Percentiles rank a stretch among this genome's conserved stretches.
Evolutionary conservation across 2,113 vertebrate species (phyloP).

Genomic region (Bambusicola thoracicus): DNA sequence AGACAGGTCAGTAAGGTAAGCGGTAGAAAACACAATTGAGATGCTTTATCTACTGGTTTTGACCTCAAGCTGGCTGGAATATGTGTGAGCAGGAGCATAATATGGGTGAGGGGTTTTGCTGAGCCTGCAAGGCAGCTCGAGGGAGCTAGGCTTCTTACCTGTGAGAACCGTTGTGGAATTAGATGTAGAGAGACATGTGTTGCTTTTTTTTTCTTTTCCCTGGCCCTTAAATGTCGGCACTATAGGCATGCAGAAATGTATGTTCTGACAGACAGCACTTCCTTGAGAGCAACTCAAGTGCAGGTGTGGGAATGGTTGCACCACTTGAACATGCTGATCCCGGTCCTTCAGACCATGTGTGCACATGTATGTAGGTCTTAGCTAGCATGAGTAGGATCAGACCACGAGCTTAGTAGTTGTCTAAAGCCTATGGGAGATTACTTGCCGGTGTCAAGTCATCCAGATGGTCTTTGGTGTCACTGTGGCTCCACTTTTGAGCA

Average conservation of each 20-base stretch:
- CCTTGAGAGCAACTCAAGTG: neutral
- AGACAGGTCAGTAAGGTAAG: slow-evolving; percentile 37
- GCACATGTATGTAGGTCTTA: neutral
- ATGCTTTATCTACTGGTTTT: neutral
- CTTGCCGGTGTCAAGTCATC: neutral
- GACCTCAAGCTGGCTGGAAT: rapidly evolving
- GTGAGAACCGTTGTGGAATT: rapidly evolving
- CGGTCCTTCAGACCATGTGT: neutral
- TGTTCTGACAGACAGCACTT: neutral
- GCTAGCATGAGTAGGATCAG: neutral
- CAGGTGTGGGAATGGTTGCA: neutral
- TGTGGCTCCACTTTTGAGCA: neutral
- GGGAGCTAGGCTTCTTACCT: rapidly evolving
- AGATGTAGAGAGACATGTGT: neutral
- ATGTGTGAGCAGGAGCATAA: rapidly evolving
- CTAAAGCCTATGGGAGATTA: neutral
- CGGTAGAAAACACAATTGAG: neutral
- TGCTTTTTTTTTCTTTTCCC: neutral
- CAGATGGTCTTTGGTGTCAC: neutral
- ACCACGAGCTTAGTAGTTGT: neutral
- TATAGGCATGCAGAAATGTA: neutral
- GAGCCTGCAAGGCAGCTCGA: rapidly evolving
- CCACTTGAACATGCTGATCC: neutral
- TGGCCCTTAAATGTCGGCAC: neutral
- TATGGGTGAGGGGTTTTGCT: neutral